A percentile compares a stretch with the other conserved stretches of the same genome.
These are phyloP conservation scores for Prunella strophiata DNA, from an alignment of 2,797 vertebrate species.

Conservation along the genomic window DNA sequence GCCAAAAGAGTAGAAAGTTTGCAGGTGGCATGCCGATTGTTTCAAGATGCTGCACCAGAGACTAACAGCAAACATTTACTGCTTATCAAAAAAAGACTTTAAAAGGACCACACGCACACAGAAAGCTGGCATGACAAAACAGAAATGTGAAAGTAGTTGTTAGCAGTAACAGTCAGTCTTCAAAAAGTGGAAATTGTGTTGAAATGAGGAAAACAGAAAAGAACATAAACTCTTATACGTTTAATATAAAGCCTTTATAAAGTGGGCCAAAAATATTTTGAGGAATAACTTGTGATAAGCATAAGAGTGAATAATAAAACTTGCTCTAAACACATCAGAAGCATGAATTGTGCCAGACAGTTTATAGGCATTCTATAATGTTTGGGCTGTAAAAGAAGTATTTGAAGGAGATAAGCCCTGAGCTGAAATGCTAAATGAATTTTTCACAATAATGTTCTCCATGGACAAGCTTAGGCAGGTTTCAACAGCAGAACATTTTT, in stretches of 20 bases:
- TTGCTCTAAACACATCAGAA: conserved; percentile 45
- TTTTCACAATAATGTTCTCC: conserved; percentile 26
- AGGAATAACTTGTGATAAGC: conserved; percentile 39
- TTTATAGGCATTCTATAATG: conserved; percentile 32
- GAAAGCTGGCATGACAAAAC: conserved; percentile 55
- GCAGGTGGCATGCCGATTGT: conserved; percentile 33
- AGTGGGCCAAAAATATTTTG: conserved; percentile 44
- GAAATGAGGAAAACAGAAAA: conserved; percentile 37
- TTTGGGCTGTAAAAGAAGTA: background rate
- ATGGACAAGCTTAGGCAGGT: conserved; percentile 33
- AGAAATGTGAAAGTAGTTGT: conserved; percentile 3
- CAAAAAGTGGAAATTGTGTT: conserved; percentile 36
- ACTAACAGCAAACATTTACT: conserved; percentile 17
- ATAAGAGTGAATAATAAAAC: conserved; percentile 18
- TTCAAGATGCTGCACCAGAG: conserved; percentile 9
- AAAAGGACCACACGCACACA: conserved; percentile 49
- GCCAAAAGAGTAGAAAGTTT: conserved; percentile 30
- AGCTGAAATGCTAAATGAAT: conserved; percentile 44
- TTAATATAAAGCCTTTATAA: conserved; percentile 23
- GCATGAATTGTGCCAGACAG: conserved; percentile 8
- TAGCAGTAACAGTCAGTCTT: conserved; percentile 24
- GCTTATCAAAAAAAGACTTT: conserved; percentile 32
- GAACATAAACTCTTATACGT: background rate
- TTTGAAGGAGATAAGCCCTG: conserved; percentile 46
- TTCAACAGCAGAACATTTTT: background rate